Base-by-base conservation (phyloP, 2,888 invertebrate genomes). In the Muschampia plurimacula region DNA sequence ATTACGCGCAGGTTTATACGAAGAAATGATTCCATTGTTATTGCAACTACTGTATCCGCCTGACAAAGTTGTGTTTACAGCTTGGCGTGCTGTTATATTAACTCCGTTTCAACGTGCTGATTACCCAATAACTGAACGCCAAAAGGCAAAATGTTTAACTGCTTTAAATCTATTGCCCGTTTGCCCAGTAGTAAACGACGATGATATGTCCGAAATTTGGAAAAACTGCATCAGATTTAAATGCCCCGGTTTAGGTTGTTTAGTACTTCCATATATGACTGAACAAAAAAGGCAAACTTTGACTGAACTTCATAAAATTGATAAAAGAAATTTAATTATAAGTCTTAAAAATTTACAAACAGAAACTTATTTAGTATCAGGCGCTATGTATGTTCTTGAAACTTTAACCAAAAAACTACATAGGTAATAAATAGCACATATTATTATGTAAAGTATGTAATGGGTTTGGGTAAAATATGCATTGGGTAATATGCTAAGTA, bases 21-120 rank as follows among this genome's bases (percentile, higher is more conserved):
- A 94, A 75, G 90, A 94, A 79, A 86, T 93, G 77, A 88, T 88
- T 76, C 90, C 93, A 49, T 84, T 95, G 70, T 78, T 95, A 69
- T 77, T 90, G n/a, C 91, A 89, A 80, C 75, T 86, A 10, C 82
- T 86, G 70, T 80, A 83, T 69, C 88, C 88, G 57, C 87, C 90
- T 32, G 89, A 92, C 77, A 88, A 84, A 66, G 77, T 87, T 41
- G 85, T 91, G 69, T 89, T 83, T 74, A 83, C 87, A 36, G 92
- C 94, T 67, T 95, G 94, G 94, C 88, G 90, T 68, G 86, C 91
- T 9, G 86, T 93, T 75, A 86, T 94, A 69, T 79, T 94, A 74
- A 86, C 87, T 62, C 95, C 95, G 22, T 95, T 95, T 75, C 90
- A 92, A 85, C 85, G 85, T 9, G 93, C 94, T 1, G 95, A 95